Conservation (phyloP, 23 tunicate species). For the Oikopleura albicans region DNA sequence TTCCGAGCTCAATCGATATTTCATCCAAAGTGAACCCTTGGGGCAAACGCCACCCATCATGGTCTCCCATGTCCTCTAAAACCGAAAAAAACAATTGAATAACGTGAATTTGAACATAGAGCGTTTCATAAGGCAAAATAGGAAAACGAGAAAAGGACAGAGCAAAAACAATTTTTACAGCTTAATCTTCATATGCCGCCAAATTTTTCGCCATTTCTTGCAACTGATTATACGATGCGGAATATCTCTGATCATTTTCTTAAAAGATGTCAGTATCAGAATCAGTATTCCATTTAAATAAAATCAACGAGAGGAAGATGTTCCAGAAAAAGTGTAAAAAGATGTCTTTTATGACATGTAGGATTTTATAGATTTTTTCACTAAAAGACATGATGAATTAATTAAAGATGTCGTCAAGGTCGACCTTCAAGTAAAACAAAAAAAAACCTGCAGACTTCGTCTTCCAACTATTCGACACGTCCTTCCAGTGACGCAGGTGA, state of each 20-base stretch:
- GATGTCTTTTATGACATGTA: too few species aligned
- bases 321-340: too few species aligned
- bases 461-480: background rate
- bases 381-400: too few species aligned
- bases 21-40: background rate
- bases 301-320: background rate
- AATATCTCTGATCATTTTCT: background rate
- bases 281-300: background rate
- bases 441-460: background rate
- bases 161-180: background rate
- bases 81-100: too few species aligned
- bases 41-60: background rate
- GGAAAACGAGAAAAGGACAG: background rate
- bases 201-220: constrained; percentile 13
- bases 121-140: background rate
- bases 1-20: background rate
- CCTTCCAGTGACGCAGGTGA: background rate
- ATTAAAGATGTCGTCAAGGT: too few species aligned
- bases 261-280: too few species aligned
- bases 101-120: background rate
- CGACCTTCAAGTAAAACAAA: too few species aligned
- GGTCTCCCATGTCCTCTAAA: background rate
- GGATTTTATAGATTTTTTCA: too few species aligned
- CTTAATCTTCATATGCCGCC: background rate
- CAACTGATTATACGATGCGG: background rate